Base-by-base conservation (phyloP, 2,113 vertebrate species). In the Ranitomeya variabilis region DNA sequence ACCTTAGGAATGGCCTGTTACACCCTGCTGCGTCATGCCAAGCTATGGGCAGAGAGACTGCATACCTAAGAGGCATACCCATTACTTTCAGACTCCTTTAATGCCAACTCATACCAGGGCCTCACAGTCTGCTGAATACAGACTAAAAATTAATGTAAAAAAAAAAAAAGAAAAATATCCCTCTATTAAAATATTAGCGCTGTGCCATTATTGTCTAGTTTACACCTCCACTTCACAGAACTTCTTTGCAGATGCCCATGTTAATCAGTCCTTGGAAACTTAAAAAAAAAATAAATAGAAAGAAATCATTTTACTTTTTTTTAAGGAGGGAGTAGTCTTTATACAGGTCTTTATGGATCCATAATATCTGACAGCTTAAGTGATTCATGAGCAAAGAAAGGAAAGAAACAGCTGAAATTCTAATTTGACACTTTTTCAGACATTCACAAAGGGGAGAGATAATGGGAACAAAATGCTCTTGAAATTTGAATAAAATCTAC, bases 1-100 rank as follows among this genome's bases (percentile, higher is more conserved):
- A 83, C 87, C 87, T 88, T 88, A 88, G 87, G 80, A 88, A 88
- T 74, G 80, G 80, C 80, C 57, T 83, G 87, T 88, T 88, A 88
- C 87, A 51, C 87, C 87, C 87, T 83, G 87, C 80, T 88, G 79
- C 21, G 87, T 88, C 87, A 88, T 88, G 80, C 87, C 87, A 74
- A 64, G 55, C 87, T 8, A 83, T 88, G 80, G 87, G 87, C 87
- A 88, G 87, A 81, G 80, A 88, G 51, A 23, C 23, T 69, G 55
- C 67, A 88, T 87, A 82, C 54, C 86, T 81, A 73, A 81, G 66
- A 31, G 51, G 66, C 78, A 69, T 62, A 45, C 60, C 87, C 87
- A 82, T 76, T 74, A 51, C 86, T 51, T 73, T 52, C 54, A 74
- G 52, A 57, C 60, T 26, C 11, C 11, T 64, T 81, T 80, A 81